phyloP scores from a whole-genome alignment of 2,888 invertebrate species.

The Aporophyla lueneburgensis region DNA sequence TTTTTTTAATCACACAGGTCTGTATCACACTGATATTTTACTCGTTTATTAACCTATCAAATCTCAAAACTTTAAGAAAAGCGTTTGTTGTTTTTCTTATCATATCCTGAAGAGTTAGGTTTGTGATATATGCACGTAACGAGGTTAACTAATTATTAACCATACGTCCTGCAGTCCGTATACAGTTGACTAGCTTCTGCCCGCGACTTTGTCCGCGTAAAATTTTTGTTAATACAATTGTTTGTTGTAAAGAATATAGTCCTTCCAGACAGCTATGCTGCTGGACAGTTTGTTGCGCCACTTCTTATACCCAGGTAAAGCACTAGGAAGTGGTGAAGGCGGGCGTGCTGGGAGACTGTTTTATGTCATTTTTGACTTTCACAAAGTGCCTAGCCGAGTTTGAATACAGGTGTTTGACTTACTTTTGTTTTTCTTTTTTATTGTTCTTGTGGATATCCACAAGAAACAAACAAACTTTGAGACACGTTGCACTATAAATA shows the following conservation, averaged over 20 bases:
- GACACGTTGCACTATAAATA: slow-evolving; percentile 70
- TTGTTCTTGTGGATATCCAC: no score
- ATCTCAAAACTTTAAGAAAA: neutral
- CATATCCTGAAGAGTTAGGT: neutral
- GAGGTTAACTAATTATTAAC: no score
- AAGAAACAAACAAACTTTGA: slow-evolving; percentile 71
- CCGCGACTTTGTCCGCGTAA: no score
- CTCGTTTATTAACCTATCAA: neutral
- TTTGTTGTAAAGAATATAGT: no score
- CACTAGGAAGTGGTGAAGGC: neutral
- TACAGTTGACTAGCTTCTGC: no score
- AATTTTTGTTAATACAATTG: no score
- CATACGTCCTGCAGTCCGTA: no score
- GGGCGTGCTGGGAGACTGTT: neutral
- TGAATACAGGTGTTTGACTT: neutral
- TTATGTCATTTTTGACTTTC: neutral
- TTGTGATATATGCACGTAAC: no score
- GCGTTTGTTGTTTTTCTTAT: neutral
- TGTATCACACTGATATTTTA: neutral
- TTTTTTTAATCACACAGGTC: neutral
- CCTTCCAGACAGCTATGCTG: neutral
- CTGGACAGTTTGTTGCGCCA: neutral
- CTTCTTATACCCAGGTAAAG: neutral
- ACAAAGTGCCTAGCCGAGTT: neutral
- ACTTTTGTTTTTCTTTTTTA: no score